Percentiles rank a stretch among this genome's conserved stretches.
Evolutionary conservation across 2,888 invertebrate genomes (phyloP).

Genomic region (Caenorhabditis auriculariae): DNA sequence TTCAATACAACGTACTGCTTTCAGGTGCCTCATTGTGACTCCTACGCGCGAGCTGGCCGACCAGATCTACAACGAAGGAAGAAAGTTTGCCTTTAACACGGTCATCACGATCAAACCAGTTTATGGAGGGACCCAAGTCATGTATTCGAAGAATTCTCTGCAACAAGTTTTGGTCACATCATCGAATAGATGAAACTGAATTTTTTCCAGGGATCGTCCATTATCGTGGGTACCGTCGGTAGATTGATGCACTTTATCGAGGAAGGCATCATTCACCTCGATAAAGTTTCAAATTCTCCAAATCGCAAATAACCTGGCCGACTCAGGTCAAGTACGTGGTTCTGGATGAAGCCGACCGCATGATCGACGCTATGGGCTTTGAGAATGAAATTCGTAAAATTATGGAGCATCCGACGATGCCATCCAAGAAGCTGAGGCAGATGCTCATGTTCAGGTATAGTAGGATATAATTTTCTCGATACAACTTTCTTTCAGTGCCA

Average conservation of each 20-base stretch:
- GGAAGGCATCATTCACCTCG: conserved; percentile 25
- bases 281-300: conserved; percentile 11
- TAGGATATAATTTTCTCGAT: not conserved
- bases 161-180: not conserved
- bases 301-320: too few relatives aligned
- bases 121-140: conserved; percentile 42
- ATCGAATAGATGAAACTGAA: not conserved
- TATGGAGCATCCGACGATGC: conserved; percentile 8
- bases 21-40: conserved; percentile 72
- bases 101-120: conserved; percentile 30
- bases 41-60: conserved; percentile 87
- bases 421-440: conserved; percentile 21
- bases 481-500: conserved; percentile 67
- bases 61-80: conserved; percentile 83
- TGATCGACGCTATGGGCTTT: conserved; percentile 69
- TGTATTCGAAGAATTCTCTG: too few relatives aligned
- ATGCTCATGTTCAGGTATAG: conserved; percentile 39
- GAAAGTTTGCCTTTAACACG: conserved; percentile 74
- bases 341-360: conserved; percentile 74
- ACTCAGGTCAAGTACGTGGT: conserved; percentile 22
- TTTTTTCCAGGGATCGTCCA: conserved; percentile 34
- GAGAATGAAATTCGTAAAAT: conserved; percentile 62
- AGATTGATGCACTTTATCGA: conserved; percentile 39
- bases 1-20: conserved; percentile 64
- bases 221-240: conserved; percentile 43